These are phyloP conservation scores for Micropoecilia bifurca DNA, from an alignment of 2,797 vertebrate genomes.

Conservation along the genomic window DNA sequence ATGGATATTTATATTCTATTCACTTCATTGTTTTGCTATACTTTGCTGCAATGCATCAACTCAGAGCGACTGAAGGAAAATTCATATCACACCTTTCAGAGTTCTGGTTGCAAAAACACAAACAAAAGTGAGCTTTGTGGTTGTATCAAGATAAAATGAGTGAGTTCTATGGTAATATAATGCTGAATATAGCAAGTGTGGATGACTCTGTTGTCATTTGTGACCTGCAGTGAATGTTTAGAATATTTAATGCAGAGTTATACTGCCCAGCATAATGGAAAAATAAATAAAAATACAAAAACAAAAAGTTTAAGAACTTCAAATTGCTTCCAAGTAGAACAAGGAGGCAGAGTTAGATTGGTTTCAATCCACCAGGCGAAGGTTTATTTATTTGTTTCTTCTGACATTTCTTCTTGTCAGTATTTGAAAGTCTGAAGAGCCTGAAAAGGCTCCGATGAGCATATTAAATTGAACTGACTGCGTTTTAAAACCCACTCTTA, in stretches of 20 bases:
- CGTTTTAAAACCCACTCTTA: neutral
- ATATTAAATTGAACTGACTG: slow-evolving; percentile 2
- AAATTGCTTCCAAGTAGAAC: neutral
- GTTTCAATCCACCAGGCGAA: neutral
- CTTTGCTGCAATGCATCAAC: neutral
- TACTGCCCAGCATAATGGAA: neutral
- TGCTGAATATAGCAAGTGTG: neutral
- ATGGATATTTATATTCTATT: neutral
- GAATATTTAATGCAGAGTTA: neutral
- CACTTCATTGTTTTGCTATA: neutral
- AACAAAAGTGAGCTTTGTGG: neutral
- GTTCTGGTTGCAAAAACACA: neutral
- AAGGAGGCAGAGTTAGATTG: neutral
- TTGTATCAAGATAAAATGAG: neutral
- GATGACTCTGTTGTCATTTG: neutral
- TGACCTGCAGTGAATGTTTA: neutral
- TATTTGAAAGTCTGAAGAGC: neutral
- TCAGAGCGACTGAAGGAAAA: neutral
- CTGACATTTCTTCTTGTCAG: neutral
- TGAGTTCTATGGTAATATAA: neutral
- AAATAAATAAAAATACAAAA: neutral
- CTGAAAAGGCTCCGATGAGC: neutral
- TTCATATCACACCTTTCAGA: neutral
- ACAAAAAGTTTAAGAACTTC: neutral
- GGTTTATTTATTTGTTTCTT: neutral